phyloP scores from a whole-genome alignment of 1,140 invertebrate genomes.

The Brachionus sp. region DNA sequence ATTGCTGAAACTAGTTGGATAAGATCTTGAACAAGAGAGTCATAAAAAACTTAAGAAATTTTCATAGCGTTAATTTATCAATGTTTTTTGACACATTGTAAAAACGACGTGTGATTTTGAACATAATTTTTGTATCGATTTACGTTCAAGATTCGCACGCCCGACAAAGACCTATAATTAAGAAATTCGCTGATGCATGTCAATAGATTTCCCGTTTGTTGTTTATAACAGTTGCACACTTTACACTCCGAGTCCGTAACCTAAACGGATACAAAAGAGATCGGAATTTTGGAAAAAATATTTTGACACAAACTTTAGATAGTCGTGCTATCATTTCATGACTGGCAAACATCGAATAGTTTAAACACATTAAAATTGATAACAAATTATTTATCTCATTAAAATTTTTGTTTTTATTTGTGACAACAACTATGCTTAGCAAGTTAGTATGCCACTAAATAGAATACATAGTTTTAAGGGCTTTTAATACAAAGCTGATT shows the following conservation, averaged over 20 bases:
- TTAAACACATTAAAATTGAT: not conserved
- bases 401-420: slow-evolving; percentile 25
- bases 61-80: not conserved
- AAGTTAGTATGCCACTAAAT: not conserved
- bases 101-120: slow-evolving; percentile 9
- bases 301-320: not conserved
- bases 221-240: slow-evolving; percentile 8
- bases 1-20: not conserved
- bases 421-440: not conserved
- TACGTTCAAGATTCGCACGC: not conserved
- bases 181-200: not conserved
- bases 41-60: not conserved
- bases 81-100: slow-evolving; percentile 31
- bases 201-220: not conserved
- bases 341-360: not conserved
- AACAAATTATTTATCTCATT: slow-evolving; percentile 35
- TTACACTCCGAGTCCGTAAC: not conserved
- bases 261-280: not conserved
- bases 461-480: not conserved
- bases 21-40: not conserved
- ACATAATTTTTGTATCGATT: slow-evolving; percentile 14
- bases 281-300: not conserved
- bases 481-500: slow-evolving; percentile 17
- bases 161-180: slow-evolving; percentile 6
- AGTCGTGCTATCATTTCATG: not conserved